Base-by-base conservation (phyloP, 2,888 invertebrate genomes). In the Hirtodrosophila confusa region DNA sequence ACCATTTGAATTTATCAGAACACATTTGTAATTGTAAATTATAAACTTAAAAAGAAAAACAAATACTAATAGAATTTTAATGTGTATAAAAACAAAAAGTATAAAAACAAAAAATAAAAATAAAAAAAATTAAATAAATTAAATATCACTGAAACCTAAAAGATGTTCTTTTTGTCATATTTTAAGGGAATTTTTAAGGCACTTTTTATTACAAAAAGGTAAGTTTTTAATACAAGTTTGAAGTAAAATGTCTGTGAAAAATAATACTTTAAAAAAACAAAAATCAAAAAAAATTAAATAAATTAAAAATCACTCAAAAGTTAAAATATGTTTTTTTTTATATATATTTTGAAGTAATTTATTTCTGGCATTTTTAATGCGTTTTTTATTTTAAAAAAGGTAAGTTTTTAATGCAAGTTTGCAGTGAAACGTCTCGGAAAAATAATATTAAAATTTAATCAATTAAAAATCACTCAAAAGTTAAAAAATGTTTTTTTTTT, bases 11-110 rank as follows among this genome's bases (percentile, higher is more conserved):
- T 75, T 73, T 74, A 75, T 70, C 64, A 71, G 50, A 6, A 75
- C 31, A 64, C 54, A 78, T 70, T 76, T 80, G 68, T 78, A 80
- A 71, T 61, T 80, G 69, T 72, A 76, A 83, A 72, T 66, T 69
- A 66, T 64, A 65, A 66, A 76, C 56, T 40, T 11, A 31, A 36
- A 41, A 69, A 63, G 8, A 55, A 37, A 71, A 58, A 50, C 8
- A 61, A 45, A 55, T 63, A 78, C 67, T 78, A 78, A 78, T 85
- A 79, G 67, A 74, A 76, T 78, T 84, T 74, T 69, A 78, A 78
- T 76, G 74, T 83, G 71, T 80, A 60, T 70, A 70, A 61, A 67
- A 51, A 69, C 39, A 58, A 58, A 47, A 53, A 61, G 36, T 27
- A 45, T 35, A 39, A 48, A 47, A 61, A 60, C 43, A 53, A 27